Base-by-base conservation (phyloP, 1,140 invertebrate genomes). In the Grapholita molesta region DNA sequence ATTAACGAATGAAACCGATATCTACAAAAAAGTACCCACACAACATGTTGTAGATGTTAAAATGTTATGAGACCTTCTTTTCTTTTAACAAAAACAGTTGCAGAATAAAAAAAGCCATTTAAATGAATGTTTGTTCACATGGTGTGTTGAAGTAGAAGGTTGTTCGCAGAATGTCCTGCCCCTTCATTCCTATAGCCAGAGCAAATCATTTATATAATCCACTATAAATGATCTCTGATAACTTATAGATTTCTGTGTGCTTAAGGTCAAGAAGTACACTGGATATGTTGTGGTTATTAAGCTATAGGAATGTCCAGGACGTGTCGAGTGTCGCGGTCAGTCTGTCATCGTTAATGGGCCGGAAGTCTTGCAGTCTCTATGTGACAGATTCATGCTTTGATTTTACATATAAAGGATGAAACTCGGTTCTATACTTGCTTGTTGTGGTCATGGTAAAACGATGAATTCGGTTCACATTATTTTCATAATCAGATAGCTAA, bases 311-410 rank as follows among this genome's bases (percentile, higher is more conserved):
- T 21, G 42, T 1, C 8, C 42, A 48, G 11, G 35, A 30, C 28
- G 55, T 28, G 55, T 61, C 55, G 25, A 61, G 55, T 61, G 55
- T 61, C 55, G 55, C 55, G 55, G 55, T 28, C 55, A 61, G 12
- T 25, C 23, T 57, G 55, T 61, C 28, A 61, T 61, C 55, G 53
- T 24, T 61, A 61, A 61, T 61, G 28, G 55, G 21, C 24, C 55
- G 55, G 55, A 61, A 61, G 55, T 61, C 28, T 61, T 61, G 24
- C 24, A 30, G n/a, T 61, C 42, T 21, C 9, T 30, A 61, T 15
- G 28, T 61, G 9, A 25, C 53, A 57, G 12, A 23, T 57, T 57
- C 23, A 57, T 8, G n/a, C 12, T 48, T 48, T 3, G 15, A 48
- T 21, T 48, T 48, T 48, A 38, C 5, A n/a, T n/a, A n/a, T n/a